These are phyloP conservation scores for Geopemphigus sp. DNA, from an alignment of 1,140 invertebrate genomes.

Conservation along the genomic window DNA sequence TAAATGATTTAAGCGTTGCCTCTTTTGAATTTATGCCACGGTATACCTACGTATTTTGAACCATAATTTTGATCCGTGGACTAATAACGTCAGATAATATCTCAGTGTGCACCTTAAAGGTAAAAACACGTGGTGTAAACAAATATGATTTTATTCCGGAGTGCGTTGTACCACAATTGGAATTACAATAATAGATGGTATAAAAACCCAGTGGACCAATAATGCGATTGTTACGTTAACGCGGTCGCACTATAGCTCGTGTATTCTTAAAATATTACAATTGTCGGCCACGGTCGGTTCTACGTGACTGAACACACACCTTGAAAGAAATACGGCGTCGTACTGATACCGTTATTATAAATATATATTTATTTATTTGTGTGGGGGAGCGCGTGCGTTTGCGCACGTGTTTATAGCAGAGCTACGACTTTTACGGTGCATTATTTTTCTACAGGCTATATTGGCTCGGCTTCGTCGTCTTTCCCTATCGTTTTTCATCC, in stretches of 20 bases:
- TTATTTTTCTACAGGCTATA: background rate
- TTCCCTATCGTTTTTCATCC: background rate
- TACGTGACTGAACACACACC: background rate
- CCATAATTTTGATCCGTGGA: too few relatives aligned
- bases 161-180: too few relatives aligned
- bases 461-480: background rate
- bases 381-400: background rate
- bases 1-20: too few relatives aligned
- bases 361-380: background rate
- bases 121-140: too few relatives aligned
- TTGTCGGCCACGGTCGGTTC: background rate
- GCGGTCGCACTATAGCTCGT: background rate
- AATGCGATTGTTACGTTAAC: background rate
- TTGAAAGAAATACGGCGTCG: background rate
- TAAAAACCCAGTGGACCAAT: background rate
- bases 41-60: too few relatives aligned
- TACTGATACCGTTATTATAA: background rate
- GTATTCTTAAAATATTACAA: constrained; percentile 10
- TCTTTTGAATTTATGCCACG: too few relatives aligned
- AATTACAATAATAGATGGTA: background rate
- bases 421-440: background rate
- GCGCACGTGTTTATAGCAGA: background rate
- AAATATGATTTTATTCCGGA: too few relatives aligned
- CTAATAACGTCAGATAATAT: too few relatives aligned
- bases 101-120: too few relatives aligned